A percentile compares a stretch with the other conserved stretches of the same genome.
Conservation (phyloP, 2,888 invertebrate genomes). For the Oasisia sp. region DNA sequence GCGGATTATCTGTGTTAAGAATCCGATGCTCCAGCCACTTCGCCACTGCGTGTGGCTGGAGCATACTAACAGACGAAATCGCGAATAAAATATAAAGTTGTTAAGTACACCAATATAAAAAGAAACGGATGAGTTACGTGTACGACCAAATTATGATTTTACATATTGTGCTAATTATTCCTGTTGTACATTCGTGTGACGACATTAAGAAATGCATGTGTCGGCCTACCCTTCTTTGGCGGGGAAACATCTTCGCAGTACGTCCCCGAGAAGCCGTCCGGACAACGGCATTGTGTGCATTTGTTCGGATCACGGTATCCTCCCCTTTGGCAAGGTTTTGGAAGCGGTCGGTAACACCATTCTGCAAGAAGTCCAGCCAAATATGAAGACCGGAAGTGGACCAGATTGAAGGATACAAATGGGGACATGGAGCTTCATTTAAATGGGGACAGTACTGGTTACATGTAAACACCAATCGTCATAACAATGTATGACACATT, state of each 20-base stretch:
- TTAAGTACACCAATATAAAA: too few species aligned
- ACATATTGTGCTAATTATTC: too few species aligned
- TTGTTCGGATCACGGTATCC: conserved; percentile 30
- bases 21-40: too few species aligned
- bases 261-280: conserved; percentile 27
- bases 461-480: background rate
- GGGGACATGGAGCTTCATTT: too few species aligned
- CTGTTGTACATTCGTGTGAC: background rate
- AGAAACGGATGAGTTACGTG: too few species aligned
- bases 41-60: too few species aligned
- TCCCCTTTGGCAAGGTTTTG: background rate
- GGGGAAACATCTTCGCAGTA: conserved; percentile 24
- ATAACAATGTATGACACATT: background rate
- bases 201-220: background rate
- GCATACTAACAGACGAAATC: too few species aligned
- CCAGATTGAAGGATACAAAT: background rate
- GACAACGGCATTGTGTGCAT: conserved; percentile 26
- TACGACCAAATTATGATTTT: too few species aligned
- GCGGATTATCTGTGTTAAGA: too few species aligned
- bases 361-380: background rate
- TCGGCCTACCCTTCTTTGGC: background rate
- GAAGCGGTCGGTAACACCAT: background rate
- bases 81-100: too few species aligned
- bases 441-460: background rate
- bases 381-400: background rate